Evolutionary conservation across 2,888 invertebrate genomes (phyloP), one percentile per base, ranked within the genome.

Genomic region (Thereva unica): DNA sequence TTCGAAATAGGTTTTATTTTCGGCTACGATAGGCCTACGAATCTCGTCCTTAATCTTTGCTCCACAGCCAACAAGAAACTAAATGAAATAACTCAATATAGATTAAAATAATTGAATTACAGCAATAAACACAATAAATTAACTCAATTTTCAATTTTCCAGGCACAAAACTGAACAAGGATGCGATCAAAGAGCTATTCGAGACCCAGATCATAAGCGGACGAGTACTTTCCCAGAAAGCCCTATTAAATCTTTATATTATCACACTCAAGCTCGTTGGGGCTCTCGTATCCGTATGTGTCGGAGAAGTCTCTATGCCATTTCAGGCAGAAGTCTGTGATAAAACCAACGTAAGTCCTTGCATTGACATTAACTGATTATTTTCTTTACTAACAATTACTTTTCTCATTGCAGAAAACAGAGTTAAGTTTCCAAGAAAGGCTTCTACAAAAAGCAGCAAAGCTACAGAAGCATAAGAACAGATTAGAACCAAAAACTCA

Each of bases 121-220:
- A 23, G 1, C 23, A 23, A 23, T 23, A 23, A 23, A 23, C 23
- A 23, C 23, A 23, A 2, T 23, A 23, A 23, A 23, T 23, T 23
- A 23, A 23, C 2, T 23, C 23, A 23, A 23, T 53, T 6, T 53
- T 54, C 45, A 34, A 52, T 50, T 5, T 67, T 63, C 44, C 61
- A 71, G 71, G 71, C n/a, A 64, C 67, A 8, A 69, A 69, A 68
- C 38, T 71, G 5, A 63, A 57, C 12, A 66, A 68, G 44, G 69
- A 69, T 45, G 68, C 69, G 0, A 37, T 70, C 38, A 67, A 67
- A 40, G 57, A 69, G 50, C 12, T 71, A 12, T 47, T 70, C 9
- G 69, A 71, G 42, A 42, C 63, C 7, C 10, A 69, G 4, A 70
- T 70, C 34, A 53, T 56, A 34, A 70, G 66, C 54, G 68, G 67